Evolutionary conservation across 2,113 vertebrate species (phyloP).

Genomic region (Menura novaehollandiae): DNA sequence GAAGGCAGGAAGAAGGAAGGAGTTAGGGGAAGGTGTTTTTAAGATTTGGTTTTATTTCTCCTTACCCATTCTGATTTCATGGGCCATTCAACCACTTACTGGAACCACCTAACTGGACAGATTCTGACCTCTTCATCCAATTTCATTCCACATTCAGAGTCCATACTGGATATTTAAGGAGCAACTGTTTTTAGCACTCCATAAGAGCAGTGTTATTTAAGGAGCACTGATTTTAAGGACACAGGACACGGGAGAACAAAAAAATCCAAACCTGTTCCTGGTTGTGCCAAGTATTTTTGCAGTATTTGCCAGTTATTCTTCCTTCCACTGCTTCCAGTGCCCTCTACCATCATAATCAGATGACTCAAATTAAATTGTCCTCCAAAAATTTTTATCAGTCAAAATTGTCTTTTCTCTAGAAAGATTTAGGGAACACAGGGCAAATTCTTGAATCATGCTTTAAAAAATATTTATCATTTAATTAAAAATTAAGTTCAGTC

Average conservation of each 20-base stretch:
- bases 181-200: background rate
- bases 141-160: background rate
- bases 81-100: background rate
- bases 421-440: background rate
- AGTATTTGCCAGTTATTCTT: background rate
- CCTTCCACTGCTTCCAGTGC: background rate
- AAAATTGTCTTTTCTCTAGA: background rate
- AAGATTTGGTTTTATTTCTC: background rate
- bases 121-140: background rate
- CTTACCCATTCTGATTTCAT: background rate
- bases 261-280: background rate
- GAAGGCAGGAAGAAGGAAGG: background rate
- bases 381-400: background rate
- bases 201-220: background rate
- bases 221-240: background rate
- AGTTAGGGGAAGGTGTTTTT: background rate
- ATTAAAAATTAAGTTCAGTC: background rate
- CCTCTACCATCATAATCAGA: background rate
- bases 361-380: background rate
- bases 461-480: background rate
- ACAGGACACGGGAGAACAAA: background rate
- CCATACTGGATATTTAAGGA: background rate
- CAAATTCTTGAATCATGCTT: background rate
- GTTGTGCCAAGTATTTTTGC: background rate
- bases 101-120: background rate